These are phyloP conservation scores for honey bee (Apis mellifera) DNA, from an alignment of 1,140 invertebrate genomes.

Conservation along the genomic window DNA sequence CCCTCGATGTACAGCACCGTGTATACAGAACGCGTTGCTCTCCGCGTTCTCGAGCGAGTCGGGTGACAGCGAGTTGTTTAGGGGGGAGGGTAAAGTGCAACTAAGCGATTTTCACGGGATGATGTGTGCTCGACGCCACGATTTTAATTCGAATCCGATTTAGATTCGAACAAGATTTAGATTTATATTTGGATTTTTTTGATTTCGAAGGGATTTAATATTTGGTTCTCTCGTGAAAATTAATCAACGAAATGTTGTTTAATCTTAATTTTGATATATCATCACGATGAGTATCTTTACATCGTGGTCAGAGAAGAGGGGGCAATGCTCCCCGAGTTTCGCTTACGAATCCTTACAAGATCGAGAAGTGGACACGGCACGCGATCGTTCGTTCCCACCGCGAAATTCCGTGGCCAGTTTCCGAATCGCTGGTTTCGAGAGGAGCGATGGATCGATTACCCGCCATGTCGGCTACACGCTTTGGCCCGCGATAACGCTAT, in stretches of 20 bases:
- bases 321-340: too few relatives aligned
- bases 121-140: not conserved
- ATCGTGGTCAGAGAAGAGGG: too few relatives aligned
- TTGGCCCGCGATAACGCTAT: constrained; percentile 21
- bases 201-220: too few relatives aligned
- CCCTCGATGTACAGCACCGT: constrained; percentile 35
- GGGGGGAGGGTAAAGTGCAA: too few relatives aligned
- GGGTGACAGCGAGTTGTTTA: too few relatives aligned
- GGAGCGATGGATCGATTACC: constrained; percentile 22
- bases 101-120: not conserved
- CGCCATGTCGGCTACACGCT: not conserved
- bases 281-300: too few relatives aligned
- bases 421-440: constrained; percentile 11
- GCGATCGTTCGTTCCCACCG: not conserved
- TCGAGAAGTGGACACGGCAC: not conserved
- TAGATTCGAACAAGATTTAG: not conserved
- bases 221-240: too few relatives aligned
- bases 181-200: too few relatives aligned
- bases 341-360: not conserved
- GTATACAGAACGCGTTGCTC: not conserved
- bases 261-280: too few relatives aligned
- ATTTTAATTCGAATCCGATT: not conserved
- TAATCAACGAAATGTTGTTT: too few relatives aligned
- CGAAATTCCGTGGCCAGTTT: constrained; percentile 6
- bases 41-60: constrained; percentile 14